Conservation (phyloP, 2,888 invertebrate species). For the Laspeyria flexula region DNA sequence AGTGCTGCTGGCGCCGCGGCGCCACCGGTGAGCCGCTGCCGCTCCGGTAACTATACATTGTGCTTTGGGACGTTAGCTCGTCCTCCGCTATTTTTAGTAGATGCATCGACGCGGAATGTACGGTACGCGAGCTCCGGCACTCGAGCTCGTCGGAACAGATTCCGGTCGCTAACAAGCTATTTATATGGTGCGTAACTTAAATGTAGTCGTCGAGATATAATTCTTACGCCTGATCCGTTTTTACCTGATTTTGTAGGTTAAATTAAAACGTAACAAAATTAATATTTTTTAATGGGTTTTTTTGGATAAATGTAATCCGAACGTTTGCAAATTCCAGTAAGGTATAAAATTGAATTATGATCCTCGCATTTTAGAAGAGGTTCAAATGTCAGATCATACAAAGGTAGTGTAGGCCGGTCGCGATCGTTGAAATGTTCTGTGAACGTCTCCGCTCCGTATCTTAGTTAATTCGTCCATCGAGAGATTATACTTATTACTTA, state of each 20-base stretch:
- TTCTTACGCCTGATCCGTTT: slow-evolving; percentile 15
- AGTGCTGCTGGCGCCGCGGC: slow-evolving; percentile 48
- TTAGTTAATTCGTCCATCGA: slow-evolving; percentile 71
- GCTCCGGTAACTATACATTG: slow-evolving; percentile 5
- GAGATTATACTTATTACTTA: slow-evolving; percentile 67
- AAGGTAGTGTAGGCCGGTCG: slow-evolving; percentile 3
- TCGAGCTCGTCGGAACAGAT: background rate
- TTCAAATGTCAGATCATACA: background rate
- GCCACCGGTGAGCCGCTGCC: slow-evolving; percentile 63
- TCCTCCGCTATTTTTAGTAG: no score
- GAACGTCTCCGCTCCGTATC: slow-evolving; percentile 34
- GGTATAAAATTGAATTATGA: background rate
- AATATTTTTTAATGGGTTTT: background rate
- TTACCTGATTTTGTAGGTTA: background rate
- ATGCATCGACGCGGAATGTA: background rate
- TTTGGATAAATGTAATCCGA: background rate
- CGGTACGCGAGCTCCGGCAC: slow-evolving; percentile 4
- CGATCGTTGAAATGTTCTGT: slow-evolving; percentile 34
- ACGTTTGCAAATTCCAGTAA: background rate
- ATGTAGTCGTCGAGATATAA: slow-evolving; percentile 9
- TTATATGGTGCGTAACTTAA: slow-evolving; percentile 24
- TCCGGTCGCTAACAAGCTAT: slow-evolving; percentile 18
- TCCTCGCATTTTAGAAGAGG: background rate
- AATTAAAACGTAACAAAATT: background rate
- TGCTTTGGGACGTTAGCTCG: slow-evolving; percentile 17